Percentiles rank a stretch among this genome's conserved stretches.
These are phyloP conservation scores for Drosophila meridionalis DNA, from an alignment of 2,888 invertebrate species.

Conservation along the genomic window DNA sequence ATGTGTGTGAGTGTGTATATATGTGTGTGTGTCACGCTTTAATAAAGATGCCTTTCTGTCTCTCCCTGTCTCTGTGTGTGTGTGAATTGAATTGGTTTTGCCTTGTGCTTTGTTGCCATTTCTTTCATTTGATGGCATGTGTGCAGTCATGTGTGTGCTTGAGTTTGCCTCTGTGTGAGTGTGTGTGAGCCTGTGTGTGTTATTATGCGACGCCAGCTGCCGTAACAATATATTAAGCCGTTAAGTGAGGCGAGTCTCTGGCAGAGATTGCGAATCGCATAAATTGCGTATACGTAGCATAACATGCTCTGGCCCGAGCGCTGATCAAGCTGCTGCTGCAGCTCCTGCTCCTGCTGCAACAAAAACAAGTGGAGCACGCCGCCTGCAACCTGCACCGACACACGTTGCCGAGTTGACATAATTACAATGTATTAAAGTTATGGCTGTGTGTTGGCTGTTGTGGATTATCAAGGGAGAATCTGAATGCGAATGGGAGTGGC, in stretches of 20 bases:
- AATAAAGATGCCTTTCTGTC: constrained; percentile 44
- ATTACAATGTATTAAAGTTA: constrained; percentile 78
- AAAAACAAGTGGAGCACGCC: constrained; percentile 1
- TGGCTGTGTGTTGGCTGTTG: constrained; percentile 19
- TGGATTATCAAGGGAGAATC: constrained; percentile 22
- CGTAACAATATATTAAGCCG: constrained; percentile 78
- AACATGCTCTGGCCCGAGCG: constrained; percentile 17
- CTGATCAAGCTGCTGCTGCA: constrained; percentile 32
- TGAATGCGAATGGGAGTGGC: constrained; percentile 31
- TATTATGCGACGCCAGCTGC: constrained; percentile 69
- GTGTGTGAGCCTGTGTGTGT: constrained; percentile 28
- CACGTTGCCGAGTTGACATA: constrained; percentile 64
- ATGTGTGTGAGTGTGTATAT: constrained; percentile 31
- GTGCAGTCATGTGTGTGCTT: constrained; percentile 34
- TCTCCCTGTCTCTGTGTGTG: constrained; percentile 1
- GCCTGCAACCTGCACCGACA: constrained; percentile 13
- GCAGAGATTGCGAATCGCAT: constrained; percentile 69
- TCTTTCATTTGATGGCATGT: constrained; percentile 47
- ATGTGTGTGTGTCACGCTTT: constrained; percentile 20
- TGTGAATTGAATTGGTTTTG: constrained; percentile 58
- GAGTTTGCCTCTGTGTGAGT: constrained; percentile 8
- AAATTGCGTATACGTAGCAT: constrained; percentile 66
- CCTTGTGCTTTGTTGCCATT: constrained; percentile 52
- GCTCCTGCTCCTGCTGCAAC: constrained; percentile 17
- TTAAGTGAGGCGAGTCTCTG: constrained; percentile 67